A percentile compares a stretch with the other conserved stretches of the same genome.
These are phyloP conservation scores for Alouatta palliata DNA, from an alignment of 2,113 vertebrate genomes.

Conservation along the genomic window DNA sequence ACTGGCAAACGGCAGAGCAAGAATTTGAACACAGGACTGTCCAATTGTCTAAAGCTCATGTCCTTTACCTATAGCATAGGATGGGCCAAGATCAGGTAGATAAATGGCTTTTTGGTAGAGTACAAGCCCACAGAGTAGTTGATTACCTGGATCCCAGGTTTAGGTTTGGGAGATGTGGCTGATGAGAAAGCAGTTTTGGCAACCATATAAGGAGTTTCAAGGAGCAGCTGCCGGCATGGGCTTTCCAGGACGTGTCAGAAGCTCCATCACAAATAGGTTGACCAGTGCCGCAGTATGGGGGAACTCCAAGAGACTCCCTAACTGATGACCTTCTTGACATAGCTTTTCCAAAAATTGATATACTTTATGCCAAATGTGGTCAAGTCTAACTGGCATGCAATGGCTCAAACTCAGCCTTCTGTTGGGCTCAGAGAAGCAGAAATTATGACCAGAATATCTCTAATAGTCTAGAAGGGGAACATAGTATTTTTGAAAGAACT, in stretches of 20 bases:
- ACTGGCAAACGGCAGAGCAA: not conserved
- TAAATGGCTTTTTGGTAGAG: not conserved
- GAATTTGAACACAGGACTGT: not conserved
- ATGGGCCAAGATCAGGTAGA: not conserved
- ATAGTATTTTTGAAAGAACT: not conserved
- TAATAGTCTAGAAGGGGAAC: not conserved
- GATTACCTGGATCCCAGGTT: not conserved
- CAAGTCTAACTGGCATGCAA: not conserved
- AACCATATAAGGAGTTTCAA: not conserved
- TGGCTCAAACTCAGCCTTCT: not conserved
- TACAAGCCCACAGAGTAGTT: not conserved
- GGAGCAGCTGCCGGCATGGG: not conserved
- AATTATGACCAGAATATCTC: not conserved
- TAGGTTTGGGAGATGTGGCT: not conserved
- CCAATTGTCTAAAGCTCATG: not conserved
- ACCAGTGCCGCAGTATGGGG: not conserved
- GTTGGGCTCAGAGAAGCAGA: not conserved
- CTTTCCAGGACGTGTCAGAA: not conserved
- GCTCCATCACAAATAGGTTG: not conserved
- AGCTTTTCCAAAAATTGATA: not conserved
- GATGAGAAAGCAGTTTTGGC: not conserved
- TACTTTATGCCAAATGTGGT: not conserved
- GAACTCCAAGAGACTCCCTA: not conserved
- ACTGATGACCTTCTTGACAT: not conserved
- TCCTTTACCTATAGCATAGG: not conserved